Evolutionary conservation across 2,113 vertebrate genomes (phyloP).

Genomic region (Carollia perspicillata): DNA sequence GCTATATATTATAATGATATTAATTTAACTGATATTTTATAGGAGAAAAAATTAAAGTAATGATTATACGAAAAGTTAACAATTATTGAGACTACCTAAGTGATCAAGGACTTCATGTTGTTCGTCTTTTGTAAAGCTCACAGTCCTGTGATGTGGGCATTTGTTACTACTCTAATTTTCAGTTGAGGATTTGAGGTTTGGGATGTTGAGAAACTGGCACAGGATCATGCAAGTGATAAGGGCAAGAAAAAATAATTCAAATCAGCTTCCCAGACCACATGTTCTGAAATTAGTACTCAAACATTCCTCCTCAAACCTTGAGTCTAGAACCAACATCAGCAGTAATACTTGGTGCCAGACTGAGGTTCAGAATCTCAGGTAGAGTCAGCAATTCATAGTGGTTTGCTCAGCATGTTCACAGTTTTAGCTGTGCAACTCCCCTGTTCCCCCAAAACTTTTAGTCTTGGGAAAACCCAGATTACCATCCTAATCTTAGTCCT

Average conservation of each 20-base stretch:
- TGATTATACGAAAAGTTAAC: background rate
- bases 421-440: background rate
- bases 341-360: accelerated
- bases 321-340: background rate
- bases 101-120: background rate
- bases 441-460: background rate
- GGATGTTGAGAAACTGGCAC: background rate
- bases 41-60: background rate
- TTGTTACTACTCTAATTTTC: background rate
- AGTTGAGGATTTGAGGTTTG: background rate
- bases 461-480: background rate
- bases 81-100: background rate
- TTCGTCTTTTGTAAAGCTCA: background rate
- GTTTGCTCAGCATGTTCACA: background rate
- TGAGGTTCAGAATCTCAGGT: background rate
- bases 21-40: constrained; percentile 19
- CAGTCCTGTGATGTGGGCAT: background rate
- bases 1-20: background rate
- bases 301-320: background rate
- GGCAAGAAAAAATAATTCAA: background rate
- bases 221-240: background rate
- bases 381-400: background rate
- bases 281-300: background rate
- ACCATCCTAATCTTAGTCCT: background rate
- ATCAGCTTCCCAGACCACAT: background rate